Conservation (phyloP, 2,888 invertebrate species). For the Philaethria dido region DNA sequence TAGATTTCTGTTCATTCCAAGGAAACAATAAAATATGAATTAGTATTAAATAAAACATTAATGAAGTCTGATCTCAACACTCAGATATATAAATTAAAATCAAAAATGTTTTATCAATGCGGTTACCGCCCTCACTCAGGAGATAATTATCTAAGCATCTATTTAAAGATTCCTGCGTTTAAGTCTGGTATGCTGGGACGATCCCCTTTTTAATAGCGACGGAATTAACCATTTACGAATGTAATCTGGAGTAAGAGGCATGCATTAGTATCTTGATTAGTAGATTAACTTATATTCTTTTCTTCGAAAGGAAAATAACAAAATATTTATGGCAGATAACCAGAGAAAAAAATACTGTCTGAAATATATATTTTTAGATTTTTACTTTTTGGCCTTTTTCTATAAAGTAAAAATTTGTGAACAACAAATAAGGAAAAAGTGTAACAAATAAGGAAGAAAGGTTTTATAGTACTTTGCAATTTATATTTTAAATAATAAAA, state of each 20-base stretch:
- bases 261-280: conserved; percentile 2
- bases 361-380: not conserved
- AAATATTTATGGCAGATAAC: not conserved
- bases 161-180: conserved; percentile 29
- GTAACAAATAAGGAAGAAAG: too few species aligned
- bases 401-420: too few species aligned
- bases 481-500: too few species aligned
- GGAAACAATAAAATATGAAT: not conserved
- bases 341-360: not conserved
- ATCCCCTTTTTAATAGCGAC: conserved; percentile 42
- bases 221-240: conserved; percentile 41
- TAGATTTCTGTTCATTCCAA: not conserved
- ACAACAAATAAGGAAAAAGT: too few species aligned
- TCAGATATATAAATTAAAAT: not conserved
- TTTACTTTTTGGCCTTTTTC: too few species aligned
- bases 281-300: conserved; percentile 10
- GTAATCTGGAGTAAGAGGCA: conserved; percentile 35
- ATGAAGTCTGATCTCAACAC: not conserved
- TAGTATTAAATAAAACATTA: not conserved
- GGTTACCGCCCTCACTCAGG: conserved; percentile 2
- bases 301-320: not conserved
- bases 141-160: conserved; percentile 26
- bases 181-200: conserved; percentile 33
- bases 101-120: not conserved
- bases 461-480: too few species aligned